Conservation (phyloP, 2,888 invertebrate species). For the Trissoscelio sp. region DNA sequence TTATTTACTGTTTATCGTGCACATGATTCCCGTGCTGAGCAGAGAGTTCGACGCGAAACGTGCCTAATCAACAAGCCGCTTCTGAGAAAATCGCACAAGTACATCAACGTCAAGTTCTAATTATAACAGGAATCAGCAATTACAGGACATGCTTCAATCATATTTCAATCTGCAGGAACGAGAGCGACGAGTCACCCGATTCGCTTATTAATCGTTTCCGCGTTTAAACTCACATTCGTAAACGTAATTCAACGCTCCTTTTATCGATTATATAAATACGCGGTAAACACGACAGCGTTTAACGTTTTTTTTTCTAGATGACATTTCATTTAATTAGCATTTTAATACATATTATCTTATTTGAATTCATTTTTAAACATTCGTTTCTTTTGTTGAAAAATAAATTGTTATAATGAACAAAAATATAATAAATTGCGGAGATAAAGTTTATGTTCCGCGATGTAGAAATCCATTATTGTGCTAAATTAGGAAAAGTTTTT, state of each 20-base stretch:
- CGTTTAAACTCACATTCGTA: constrained; percentile 25
- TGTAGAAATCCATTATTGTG: constrained; percentile 75
- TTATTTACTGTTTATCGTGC: constrained; percentile 38
- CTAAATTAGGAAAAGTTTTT: constrained; percentile 75
- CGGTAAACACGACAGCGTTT: constrained; percentile 42
- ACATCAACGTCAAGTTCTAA: constrained; percentile 41
- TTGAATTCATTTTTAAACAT: neutral
- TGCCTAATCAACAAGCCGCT: constrained; percentile 61
- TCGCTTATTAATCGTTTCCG: constrained; percentile 63
- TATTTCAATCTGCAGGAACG: constrained; percentile 64
- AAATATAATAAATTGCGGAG: constrained; percentile 47
- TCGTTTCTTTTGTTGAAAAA: neutral
- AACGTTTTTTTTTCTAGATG: constrained; percentile 20
- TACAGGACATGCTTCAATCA: constrained; percentile 60
- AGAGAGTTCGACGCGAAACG: constrained; percentile 36
- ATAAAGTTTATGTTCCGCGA: constrained; percentile 51
- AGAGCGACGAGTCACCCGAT: constrained; percentile 47
- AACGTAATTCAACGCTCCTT: constrained; percentile 44
- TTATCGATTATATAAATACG: constrained; percentile 46
- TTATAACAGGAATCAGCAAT: constrained; percentile 62
- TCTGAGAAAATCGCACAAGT: constrained; percentile 56
- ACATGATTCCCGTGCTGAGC: constrained; percentile 41
- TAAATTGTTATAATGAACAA: constrained; percentile 20
- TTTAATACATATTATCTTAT: too few species aligned
- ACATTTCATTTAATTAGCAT: neutral